Conservation (phyloP, 1,140 invertebrate genomes). For the Lepidotrigona ventralis region DNA sequence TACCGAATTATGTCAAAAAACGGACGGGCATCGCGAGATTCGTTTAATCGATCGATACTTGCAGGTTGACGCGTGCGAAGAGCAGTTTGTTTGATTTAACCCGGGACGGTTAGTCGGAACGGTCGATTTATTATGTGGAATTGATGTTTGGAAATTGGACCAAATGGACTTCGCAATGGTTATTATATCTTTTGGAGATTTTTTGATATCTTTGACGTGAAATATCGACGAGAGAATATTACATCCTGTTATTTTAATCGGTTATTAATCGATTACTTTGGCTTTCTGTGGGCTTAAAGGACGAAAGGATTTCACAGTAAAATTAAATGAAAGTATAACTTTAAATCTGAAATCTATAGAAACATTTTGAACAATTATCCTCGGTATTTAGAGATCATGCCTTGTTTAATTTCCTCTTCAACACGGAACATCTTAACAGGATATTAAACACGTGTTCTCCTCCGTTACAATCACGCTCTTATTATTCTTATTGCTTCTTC, state of each 20-base stretch:
- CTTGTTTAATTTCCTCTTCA: not conserved
- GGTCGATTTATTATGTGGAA: too few species aligned
- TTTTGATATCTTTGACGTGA: not conserved
- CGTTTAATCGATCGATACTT: not conserved
- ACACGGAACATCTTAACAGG: not conserved
- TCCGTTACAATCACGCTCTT: not conserved
- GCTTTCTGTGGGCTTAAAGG: not conserved
- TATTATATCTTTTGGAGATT: not conserved
- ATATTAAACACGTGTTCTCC: not conserved
- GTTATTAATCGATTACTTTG: not conserved
- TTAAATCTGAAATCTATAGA: not conserved
- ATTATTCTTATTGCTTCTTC: not conserved
- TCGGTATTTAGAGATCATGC: not conserved
- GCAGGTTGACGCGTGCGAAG: not conserved
- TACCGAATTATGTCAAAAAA: not conserved
- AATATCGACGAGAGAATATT: not conserved
- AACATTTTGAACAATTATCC: not conserved
- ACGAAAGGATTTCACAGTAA: not conserved
- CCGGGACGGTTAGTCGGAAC: too few species aligned
- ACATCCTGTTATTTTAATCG: not conserved
- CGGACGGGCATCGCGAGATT: not conserved
- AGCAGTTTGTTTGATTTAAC: not conserved
- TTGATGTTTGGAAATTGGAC: not conserved
- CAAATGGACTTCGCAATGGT: not conserved
- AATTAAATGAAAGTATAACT: not conserved